phyloP scores from a whole-genome alignment of 2,888 invertebrate genomes.

The Dicyrtoma fusca region DNA sequence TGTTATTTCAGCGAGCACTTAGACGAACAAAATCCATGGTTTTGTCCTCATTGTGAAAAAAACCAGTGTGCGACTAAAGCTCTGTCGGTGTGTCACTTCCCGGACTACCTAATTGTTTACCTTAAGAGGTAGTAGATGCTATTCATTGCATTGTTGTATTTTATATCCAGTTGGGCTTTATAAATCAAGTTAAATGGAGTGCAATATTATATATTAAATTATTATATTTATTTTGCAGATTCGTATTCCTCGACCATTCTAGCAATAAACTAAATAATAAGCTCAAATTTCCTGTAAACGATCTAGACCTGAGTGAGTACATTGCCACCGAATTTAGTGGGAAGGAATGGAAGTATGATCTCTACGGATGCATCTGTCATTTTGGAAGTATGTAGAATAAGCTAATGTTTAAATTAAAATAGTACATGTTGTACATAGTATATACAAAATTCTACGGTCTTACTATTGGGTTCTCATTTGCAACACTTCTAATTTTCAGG shows the following conservation, averaged over 20 bases:
- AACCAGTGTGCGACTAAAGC: slow-evolving; percentile 69
- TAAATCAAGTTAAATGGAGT: too few species aligned
- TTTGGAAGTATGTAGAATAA: slow-evolving; percentile 64
- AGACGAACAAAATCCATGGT: slow-evolving; percentile 71
- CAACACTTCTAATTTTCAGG: slow-evolving; percentile 59
- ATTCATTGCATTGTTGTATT: neutral
- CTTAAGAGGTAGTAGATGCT: slow-evolving; percentile 63
- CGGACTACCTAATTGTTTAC: slow-evolving; percentile 68
- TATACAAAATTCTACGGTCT: too few species aligned
- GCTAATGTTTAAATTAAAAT: slow-evolving; percentile 4
- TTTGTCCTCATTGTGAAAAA: slow-evolving; percentile 66
- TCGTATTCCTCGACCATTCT: slow-evolving; percentile 67
- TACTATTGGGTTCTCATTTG: neutral
- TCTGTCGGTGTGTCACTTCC: slow-evolving; percentile 68
- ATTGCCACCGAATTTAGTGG: slow-evolving; percentile 59
- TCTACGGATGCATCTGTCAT: slow-evolving; percentile 69
- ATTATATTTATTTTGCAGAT: slow-evolving; percentile 61
- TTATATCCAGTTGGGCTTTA: too few species aligned
- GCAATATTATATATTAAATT: too few species aligned
- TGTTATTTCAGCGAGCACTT: slow-evolving; percentile 65
- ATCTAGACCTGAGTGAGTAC: slow-evolving; percentile 63
- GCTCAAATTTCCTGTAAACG: slow-evolving; percentile 66
- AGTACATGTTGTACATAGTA: too few species aligned
- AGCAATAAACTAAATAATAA: slow-evolving; percentile 68
- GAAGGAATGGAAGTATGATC: slow-evolving; percentile 61